Conservation (phyloP, 1,140 invertebrate species). For the Apis dorsata region DNA sequence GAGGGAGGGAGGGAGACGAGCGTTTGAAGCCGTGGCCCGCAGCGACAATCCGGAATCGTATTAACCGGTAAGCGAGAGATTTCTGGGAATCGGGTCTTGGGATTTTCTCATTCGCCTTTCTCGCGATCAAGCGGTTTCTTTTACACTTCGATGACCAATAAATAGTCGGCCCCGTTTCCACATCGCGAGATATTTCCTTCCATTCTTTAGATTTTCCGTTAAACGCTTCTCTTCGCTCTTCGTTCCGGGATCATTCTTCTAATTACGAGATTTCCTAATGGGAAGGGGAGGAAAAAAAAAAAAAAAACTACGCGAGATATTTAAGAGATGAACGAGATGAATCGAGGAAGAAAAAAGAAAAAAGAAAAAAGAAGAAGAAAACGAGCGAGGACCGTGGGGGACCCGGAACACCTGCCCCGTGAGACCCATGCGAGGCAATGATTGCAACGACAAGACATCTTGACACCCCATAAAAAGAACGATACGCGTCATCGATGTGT, state of each 20-base stretch:
- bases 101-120: constrained; percentile 9
- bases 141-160: not conserved
- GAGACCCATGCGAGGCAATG: constrained; percentile 42
- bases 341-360: too few relatives aligned
- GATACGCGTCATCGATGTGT: constrained; percentile 51
- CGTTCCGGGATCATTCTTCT: too few relatives aligned
- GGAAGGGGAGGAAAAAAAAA: too few relatives aligned
- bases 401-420: constrained; percentile 54
- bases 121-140: not conserved
- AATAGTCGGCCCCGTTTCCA: not conserved
- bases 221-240: too few relatives aligned
- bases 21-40: constrained; percentile 38
- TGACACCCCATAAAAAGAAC: constrained; percentile 58
- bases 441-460: constrained; percentile 60
- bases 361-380: not conserved
- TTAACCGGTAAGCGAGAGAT: constrained; percentile 57
- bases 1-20: not conserved
- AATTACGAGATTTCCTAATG: too few relatives aligned
- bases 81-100: constrained; percentile 27
- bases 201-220: not conserved
- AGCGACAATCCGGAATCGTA: constrained; percentile 56
- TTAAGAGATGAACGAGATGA: too few relatives aligned
- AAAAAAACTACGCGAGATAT: too few relatives aligned
- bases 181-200: not conserved
- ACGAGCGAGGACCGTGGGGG: constrained; percentile 38